These are phyloP conservation scores for Sardina pilchardus DNA, from an alignment of 2,113 vertebrate genomes.

Conservation along the genomic window DNA sequence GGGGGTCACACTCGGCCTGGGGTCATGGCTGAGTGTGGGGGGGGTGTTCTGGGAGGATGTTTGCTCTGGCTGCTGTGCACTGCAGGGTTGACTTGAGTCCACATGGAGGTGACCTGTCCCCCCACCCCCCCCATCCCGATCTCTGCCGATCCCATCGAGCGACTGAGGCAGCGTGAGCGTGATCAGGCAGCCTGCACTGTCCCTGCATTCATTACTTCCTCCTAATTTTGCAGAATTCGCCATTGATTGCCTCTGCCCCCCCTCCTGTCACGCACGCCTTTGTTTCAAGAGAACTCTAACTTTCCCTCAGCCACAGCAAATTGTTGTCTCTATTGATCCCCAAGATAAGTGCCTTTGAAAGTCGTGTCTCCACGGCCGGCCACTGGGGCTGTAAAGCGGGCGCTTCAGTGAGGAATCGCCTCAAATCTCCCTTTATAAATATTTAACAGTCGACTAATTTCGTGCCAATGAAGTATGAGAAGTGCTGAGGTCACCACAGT, in stretches of 20 bases:
- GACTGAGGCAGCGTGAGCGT: conserved; percentile 27
- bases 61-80: neutral
- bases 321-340: conserved; percentile 51
- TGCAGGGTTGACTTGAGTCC: neutral
- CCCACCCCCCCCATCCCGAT: neutral
- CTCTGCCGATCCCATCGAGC: neutral
- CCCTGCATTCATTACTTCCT: conserved; percentile 56
- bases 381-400: conserved; percentile 47
- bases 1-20: neutral
- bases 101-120: neutral
- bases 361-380: conserved; percentile 45
- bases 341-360: conserved; percentile 50
- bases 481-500: conserved; percentile 45
- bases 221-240: conserved; percentile 45
- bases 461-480: conserved; percentile 54
- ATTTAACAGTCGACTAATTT: conserved; percentile 59
- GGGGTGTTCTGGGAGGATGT: neutral
- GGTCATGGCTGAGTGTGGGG: neutral
- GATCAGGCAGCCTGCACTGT: conserved; percentile 25
- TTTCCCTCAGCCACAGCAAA: conserved; percentile 47
- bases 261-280: neutral
- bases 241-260: conserved; percentile 45
- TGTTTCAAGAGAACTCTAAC: conserved; percentile 43
- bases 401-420: conserved; percentile 55
- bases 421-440: conserved; percentile 58